Evolutionary conservation across 2,797 vertebrate genomes (phyloP), one percentile per base, ranked within the genome.

Genomic region (Pipistrellus pipistrellus): DNA sequence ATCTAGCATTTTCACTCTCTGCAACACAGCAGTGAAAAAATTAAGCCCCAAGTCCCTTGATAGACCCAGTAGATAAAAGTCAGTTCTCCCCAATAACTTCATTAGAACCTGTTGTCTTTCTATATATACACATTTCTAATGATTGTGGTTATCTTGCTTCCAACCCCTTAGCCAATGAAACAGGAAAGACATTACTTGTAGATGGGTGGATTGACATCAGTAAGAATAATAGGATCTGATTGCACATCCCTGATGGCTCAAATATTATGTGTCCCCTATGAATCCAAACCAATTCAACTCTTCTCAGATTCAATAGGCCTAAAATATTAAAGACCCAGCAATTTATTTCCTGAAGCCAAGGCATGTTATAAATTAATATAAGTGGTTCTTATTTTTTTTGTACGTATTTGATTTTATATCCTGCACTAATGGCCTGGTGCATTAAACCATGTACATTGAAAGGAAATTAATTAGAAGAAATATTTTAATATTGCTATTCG

Each of bases 261-360:
- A 62, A 55, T 86, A 71, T 46, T 38, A 15, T 64, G 23, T 57
- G 6, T 69, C 9, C 77, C 48, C 82, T n/a, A 12, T 69, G 77
- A 71, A 95, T 64, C 35, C 38, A 92, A 72, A 86, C 30, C 17
- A 71, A 11, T 38, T 91, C 44, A 57, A 3, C 7, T 35, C 27
- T 66, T 88, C 27, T 69, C 35, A 81, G 15, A 89, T n/a, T 78
- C 51, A 72, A 83, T 85, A 84, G 18, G 1, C 25, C 13, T 77
- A 38, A 89, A 96, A 86, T 92, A 72, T 75, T 88, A 20, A 87
- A 90, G 57, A 76, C 11, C 44, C 1, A 66, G 25, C 55, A 72
- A 77, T 62, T 82, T 88, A 64, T 85, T 90, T 96, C 20, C n/a
- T 35, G n/a, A 96, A 90, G 41, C 48, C 20, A 75, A 94, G 48